Base-by-base conservation (phyloP, 1,140 invertebrate species). In the Cepaea nemoralis region DNA sequence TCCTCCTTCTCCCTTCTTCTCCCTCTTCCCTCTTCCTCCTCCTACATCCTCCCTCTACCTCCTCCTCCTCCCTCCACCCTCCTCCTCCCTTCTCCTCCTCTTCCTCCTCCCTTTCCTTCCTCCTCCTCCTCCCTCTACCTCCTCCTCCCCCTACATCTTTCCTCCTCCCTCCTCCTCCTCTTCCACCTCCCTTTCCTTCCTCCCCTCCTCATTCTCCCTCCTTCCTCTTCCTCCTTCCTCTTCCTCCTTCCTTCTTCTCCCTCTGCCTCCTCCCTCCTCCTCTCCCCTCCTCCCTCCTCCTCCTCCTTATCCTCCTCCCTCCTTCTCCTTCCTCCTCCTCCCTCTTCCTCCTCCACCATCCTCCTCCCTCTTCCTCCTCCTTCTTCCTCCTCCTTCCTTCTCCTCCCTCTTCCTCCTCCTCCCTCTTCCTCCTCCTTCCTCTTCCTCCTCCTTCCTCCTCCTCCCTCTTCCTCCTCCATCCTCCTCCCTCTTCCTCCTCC, bases 331-430 rank as follows among this genome's bases (percentile, higher is more conserved):
- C 40, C 22, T 59, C 59, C 22, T 10, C 5, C 33, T 16, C 6
- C 45, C n/a, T 48, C n/a, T n/a, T n/a, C n/a, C n/a, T n/a, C n/a
- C n/a, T n/a, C n/a, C n/a, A n/a, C n/a, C n/a, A n/a, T n/a, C n/a
- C n/a, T n/a, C n/a, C n/a, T n/a, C n/a, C n/a, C n/a, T n/a, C n/a
- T n/a, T n/a, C n/a, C n/a, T n/a, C n/a, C 45, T 69, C 8, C 69
- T 40, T 35, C 78, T n/a, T 39, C 69, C 67, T 31, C 63, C 69
- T 24, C 24, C 27, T n/a, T 6, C 40, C 5, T 66, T 37, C 39
- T 19, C 67, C 42, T 78, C 50, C 48, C 42, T 76, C 39, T 76
- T 31, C 45, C 76, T 78, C 27, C 48, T 27, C 48, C 55, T 66
- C 27, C 27, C 5, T 27, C 31, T 40, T 59, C 48, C 37, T 40